These are phyloP conservation scores for Conistra vaccinii DNA, from an alignment of 2,888 invertebrate genomes.

Conservation along the genomic window DNA sequence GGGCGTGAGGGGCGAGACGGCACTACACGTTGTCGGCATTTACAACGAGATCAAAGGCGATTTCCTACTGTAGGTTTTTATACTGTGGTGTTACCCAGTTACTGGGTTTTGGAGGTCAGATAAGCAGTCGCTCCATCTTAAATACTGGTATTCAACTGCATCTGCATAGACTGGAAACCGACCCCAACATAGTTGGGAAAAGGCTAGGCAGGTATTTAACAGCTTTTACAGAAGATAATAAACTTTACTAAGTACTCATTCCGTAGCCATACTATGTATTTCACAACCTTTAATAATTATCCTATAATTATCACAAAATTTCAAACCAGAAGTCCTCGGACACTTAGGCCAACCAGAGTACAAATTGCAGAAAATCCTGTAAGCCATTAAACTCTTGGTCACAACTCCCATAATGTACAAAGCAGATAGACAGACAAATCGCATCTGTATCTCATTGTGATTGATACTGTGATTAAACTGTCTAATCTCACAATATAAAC, in stretches of 20 bases:
- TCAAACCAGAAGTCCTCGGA: slow-evolving; percentile 18
- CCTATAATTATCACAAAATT: slow-evolving; percentile 25
- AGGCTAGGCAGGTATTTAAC: too few species aligned
- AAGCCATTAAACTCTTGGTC: slow-evolving; percentile 28
- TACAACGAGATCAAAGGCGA: too few species aligned
- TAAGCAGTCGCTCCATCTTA: too few species aligned
- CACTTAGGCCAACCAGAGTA: background rate
- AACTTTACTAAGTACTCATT: background rate
- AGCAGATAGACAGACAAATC: slow-evolving; percentile 65
- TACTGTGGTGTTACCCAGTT: too few species aligned
- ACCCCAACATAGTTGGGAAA: too few species aligned
- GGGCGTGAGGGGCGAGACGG: too few species aligned
- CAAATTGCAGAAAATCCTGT: slow-evolving; percentile 16
- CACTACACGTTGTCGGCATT: too few species aligned
- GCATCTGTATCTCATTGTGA: slow-evolving; percentile 60
- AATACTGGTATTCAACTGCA: too few species aligned
- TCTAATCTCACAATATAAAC: slow-evolving; percentile 56
- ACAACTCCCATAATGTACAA: slow-evolving; percentile 47
- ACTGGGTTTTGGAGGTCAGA: too few species aligned
- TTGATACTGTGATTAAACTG: slow-evolving; percentile 65
- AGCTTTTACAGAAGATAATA: background rate
- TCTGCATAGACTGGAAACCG: too few species aligned
- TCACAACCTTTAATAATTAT: background rate
- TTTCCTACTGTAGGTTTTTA: too few species aligned
- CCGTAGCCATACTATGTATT: background rate